phyloP scores from a whole-genome alignment of 2,113 vertebrate species.

The Kobus ellipsiprymnus region DNA sequence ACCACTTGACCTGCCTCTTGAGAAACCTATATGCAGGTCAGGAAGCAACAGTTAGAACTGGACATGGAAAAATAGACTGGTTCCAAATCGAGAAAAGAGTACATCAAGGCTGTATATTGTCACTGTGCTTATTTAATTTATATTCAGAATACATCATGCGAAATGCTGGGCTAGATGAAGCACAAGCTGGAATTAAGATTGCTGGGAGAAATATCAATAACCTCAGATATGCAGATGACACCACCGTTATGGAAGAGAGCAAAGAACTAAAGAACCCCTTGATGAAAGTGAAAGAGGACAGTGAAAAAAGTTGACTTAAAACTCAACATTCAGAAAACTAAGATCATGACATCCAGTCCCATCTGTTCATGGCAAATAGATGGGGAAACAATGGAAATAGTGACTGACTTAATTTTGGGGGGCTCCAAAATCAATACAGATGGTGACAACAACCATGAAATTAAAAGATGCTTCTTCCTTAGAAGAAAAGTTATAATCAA shows the following conservation, averaged over 20 bases:
- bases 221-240: neutral
- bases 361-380: neutral
- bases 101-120: neutral
- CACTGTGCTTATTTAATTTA: neutral
- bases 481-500: neutral
- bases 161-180: neutral
- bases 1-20: neutral
- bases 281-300: neutral
- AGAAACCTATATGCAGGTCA: neutral
- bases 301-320: neutral
- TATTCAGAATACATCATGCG: rapidly evolving
- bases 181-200: neutral
- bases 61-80: neutral
- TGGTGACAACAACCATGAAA: neutral
- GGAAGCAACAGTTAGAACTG: neutral
- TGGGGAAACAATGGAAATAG: neutral
- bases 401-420: neutral
- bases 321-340: neutral
- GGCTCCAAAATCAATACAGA: neutral
- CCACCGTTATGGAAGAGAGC: neutral
- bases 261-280: neutral
- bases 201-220: neutral
- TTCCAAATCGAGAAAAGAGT: neutral
- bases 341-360: neutral
- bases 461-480: neutral